Evolutionary conservation across 1,140 invertebrate genomes (phyloP).

Genomic region (Orius insidiosus): DNA sequence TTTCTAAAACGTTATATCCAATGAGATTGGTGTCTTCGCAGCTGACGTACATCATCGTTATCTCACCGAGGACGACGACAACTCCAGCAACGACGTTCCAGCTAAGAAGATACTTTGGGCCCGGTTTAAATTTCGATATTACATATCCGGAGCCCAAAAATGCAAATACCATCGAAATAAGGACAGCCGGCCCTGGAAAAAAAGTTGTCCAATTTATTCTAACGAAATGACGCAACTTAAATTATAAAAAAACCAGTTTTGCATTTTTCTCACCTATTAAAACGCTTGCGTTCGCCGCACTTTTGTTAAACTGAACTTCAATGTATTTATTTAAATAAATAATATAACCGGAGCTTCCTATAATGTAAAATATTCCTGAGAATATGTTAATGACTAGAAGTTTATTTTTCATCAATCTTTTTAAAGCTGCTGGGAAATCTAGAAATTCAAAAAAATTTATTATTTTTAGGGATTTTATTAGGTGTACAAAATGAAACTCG

Average conservation of each 20-base stretch:
- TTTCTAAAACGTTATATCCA: conserved; percentile 24
- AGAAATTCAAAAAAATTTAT: conserved; percentile 16
- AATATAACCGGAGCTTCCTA: conserved; percentile 46
- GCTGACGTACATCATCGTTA: conserved; percentile 36
- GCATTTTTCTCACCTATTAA: conserved; percentile 32
- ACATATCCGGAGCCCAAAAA: conserved; percentile 40
- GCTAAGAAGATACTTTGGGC: conserved; percentile 35
- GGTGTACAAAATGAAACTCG: no score
- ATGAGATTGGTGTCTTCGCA: conserved; percentile 30
- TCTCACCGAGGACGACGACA: conserved; percentile 31
- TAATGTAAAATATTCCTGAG: conserved; percentile 38
- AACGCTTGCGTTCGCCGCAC: conserved; percentile 39
- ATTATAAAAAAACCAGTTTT: neutral
- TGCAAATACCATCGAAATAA: conserved; percentile 40
- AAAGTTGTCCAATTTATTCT: no score
- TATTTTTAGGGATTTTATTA: no score
- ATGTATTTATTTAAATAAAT: conserved; percentile 54
- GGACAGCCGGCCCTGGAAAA: conserved; percentile 29
- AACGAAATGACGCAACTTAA: neutral
- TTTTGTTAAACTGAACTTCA: conserved; percentile 46
- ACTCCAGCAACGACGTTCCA: conserved; percentile 46
- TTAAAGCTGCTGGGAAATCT: conserved; percentile 37
- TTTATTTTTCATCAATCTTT: conserved; percentile 38
- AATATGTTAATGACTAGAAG: conserved; percentile 37
- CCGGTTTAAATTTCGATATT: conserved; percentile 41